Evolutionary conservation across 1,140 invertebrate genomes (phyloP).

Genomic region (Drosophila kohkoa): DNA sequence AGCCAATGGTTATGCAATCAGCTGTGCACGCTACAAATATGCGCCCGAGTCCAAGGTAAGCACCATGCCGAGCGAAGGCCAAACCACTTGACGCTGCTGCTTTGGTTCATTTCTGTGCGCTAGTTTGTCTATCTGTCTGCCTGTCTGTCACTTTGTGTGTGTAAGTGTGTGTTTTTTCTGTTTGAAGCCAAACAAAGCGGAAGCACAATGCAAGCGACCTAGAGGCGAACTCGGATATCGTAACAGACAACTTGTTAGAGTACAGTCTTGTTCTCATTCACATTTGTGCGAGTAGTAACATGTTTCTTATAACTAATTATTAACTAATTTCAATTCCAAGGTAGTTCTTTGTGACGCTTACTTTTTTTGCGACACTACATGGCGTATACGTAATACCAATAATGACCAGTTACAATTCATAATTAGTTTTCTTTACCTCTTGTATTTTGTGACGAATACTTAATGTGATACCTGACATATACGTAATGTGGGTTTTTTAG

Average conservation of each 20-base stretch:
- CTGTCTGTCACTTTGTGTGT: neutral
- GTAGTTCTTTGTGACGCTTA: conserved; percentile 11
- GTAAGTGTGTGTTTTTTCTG: conserved; percentile 2
- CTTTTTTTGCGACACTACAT: neutral
- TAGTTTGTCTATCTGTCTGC: conserved; percentile 4
- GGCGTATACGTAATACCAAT: conserved; percentile 7
- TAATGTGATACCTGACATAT: no score
- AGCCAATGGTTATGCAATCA: conserved; percentile 97
- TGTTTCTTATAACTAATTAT: conserved; percentile 1
- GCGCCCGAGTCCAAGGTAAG: conserved; percentile 92
- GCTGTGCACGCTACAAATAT: conserved; percentile 92
- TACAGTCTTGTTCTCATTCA: conserved; percentile 5
- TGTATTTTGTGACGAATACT: neutral
- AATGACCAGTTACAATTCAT: neutral
- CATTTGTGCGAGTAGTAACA: neutral
- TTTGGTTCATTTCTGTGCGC: conserved; percentile 7
- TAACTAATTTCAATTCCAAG: conserved; percentile 4
- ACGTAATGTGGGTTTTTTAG: no score
- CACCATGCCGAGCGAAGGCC: conserved; percentile 42
- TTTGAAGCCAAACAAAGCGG: conserved; percentile 42
- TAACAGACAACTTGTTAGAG: conserved; percentile 18
- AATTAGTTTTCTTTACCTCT: neutral
- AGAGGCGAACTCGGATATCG: conserved; percentile 31
- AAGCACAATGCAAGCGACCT: conserved; percentile 31
- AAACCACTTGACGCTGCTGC: conserved; percentile 25